Evolutionary conservation across 2,797 vertebrate species (phyloP), one percentile per base, ranked within the genome.

Genomic region (Anableps anableps): DNA sequence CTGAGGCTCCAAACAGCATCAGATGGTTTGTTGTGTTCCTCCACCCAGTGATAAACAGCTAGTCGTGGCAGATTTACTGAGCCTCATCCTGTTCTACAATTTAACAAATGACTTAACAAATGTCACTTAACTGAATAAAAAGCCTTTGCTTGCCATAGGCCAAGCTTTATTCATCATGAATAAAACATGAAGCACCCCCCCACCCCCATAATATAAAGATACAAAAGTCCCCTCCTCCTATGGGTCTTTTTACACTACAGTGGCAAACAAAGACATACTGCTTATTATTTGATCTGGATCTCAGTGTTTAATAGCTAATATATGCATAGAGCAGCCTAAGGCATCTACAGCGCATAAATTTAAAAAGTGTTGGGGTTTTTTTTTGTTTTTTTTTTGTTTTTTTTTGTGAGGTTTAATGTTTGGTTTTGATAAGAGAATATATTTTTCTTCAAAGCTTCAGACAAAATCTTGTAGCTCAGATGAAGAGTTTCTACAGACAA

Each of bases 101-200:
- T 93, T 91, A 92, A 93, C 91, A 92, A 94, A 89, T 81, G 86
- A 90, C 87, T 92, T 91, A 93, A 94, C 88, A 91, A 91, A 94
- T 90, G 86, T 93, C 85, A 87, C 85, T 91, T 91, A 91, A 89
- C 74, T 50, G 84, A 85, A 89, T 83, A 82, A 87, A 85, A 90
- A 83, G 84, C 76, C 79, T 72, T 43, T 41, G 72, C 79, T 76
- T 79, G 85, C 94, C 88, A 88, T 75, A 38, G 89, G 91, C 85
- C 85, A 53, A 53, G 77, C n/a, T n/a, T n/a, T n/a, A 80, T 82
- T 80, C 10, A 16, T 48, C 80, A 93, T 95, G 92, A 94, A 95
- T 95, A 91, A 95, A 94, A 92, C 88, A 95, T 94, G 68, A 71
- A 70, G 88, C 21, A 13, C 66, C 23, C 31, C 38, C 77, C 62